Evolutionary conservation across 2,113 vertebrate genomes (phyloP), one percentile per base, ranked within the genome.

Genomic region (Phasianus colchicus): DNA sequence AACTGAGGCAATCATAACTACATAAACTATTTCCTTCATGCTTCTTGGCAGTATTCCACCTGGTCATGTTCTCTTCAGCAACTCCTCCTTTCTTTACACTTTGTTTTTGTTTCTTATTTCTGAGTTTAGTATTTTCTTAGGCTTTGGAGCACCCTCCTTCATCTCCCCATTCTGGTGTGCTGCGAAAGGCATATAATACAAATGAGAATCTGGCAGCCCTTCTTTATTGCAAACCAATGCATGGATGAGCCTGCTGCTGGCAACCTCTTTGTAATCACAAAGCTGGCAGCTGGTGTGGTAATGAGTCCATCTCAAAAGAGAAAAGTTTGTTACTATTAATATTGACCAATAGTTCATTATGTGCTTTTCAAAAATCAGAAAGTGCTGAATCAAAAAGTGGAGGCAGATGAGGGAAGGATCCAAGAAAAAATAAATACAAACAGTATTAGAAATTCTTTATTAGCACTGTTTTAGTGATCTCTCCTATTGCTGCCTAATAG

Each of bases 271-370:
- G 76, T 77, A 91, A 95, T 86, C 48, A 74, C 21, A 83, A 81
- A 86, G 60, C 45, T 88, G 60, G 60, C 72, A 96, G 71, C 47
- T 96, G 84, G 55, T 52, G 72, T 69, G 67, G 69, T 86, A 95
- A 95, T 90, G 58, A 76, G 52, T 64, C 17, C 32, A 84, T 87
- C 92, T 82, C 75, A 89, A 61, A 85, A 81, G 66, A 93, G 72
- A 21, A 18, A 95, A 91, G 89, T 55, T 76, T 7, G 17, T 93
- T 94, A 76, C 74, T 83, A 70, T 95, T 96, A 95, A 91, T 96
- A 96, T 93, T 96, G 95, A 88, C 65, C 86, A 95, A 43, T 87
- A 79, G 95, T 93, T 96, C 91, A 95, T 96, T 84, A 90, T 72
- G 54, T 7, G 24, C 34, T 92, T 96, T 97, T 92, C 88, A 97